Conservation (phyloP, 1,140 invertebrate genomes). For the Pseudomyrmex gracilis region DNA sequence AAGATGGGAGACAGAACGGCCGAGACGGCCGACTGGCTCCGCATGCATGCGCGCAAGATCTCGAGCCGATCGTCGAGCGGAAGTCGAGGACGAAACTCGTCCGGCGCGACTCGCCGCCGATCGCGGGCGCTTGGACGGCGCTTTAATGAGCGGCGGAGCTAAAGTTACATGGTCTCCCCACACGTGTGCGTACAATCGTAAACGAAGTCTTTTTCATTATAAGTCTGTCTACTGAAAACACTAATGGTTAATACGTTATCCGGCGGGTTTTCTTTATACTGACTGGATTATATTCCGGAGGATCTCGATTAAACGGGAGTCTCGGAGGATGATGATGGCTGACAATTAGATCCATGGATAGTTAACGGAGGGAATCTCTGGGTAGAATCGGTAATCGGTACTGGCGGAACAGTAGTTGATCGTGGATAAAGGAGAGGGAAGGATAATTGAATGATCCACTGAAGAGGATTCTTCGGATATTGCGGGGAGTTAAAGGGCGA, state of each 20-base stretch:
- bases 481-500: not conserved
- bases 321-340: not conserved
- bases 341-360: conserved; percentile 43
- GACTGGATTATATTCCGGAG: conserved; percentile 67
- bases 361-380: conserved; percentile 50
- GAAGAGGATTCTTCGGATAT: conserved; percentile 6
- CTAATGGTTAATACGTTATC: conserved; percentile 82
- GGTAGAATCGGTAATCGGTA: conserved; percentile 61
- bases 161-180: conserved; percentile 86
- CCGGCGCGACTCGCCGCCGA: conserved; percentile 51
- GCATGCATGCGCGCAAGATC: not conserved
- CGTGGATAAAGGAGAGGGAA: conserved; percentile 40
- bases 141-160: conserved; percentile 84
- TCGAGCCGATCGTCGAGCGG: conserved; percentile 31
- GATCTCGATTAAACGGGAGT: conserved; percentile 48
- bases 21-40: not conserved
- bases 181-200: conserved; percentile 85
- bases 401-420: conserved; percentile 53
- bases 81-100: not conserved
- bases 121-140: conserved; percentile 65
- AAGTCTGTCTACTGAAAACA: conserved; percentile 84
- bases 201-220: conserved; percentile 82
- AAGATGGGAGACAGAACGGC: not conserved
- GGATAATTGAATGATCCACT: conserved; percentile 64
- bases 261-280: conserved; percentile 73